Evolutionary conservation across 2,888 invertebrate genomes (phyloP).

Genomic region (Parnassius glacialis): DNA sequence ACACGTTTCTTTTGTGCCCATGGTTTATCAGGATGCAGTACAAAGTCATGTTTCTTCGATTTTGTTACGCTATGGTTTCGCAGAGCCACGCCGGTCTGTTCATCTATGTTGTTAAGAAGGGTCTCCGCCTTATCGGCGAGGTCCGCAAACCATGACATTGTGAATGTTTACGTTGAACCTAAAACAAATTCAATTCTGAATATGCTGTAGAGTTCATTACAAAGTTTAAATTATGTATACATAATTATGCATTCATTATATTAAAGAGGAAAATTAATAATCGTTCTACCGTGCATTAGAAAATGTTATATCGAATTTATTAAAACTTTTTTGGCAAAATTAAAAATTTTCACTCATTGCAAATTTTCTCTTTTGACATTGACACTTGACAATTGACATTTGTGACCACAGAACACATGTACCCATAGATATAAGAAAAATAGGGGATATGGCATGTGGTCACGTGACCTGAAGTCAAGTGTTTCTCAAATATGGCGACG

Average conservation of each 20-base stretch:
- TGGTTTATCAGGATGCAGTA: conserved; percentile 37
- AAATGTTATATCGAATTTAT: conserved; percentile 8
- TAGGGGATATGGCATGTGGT: too few relatives aligned
- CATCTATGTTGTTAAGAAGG: conserved; percentile 87
- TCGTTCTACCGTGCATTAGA: conserved; percentile 7
- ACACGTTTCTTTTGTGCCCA: conserved; percentile 45
- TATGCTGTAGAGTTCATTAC: not conserved
- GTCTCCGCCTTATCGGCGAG: conserved; percentile 88
- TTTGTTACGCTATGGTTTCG: conserved; percentile 58
- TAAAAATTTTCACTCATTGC: conserved; percentile 21
- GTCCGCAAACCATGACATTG: conserved; percentile 88
- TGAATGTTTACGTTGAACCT: conserved; percentile 38
- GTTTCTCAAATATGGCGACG: too few relatives aligned
- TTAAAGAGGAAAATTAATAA: too few relatives aligned
- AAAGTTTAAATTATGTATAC: not conserved
- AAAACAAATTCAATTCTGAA: conserved; percentile 28
- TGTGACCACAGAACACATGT: too few relatives aligned
- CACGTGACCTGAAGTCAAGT: too few relatives aligned
- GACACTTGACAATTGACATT: too few relatives aligned
- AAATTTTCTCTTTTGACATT: conserved; percentile 24
- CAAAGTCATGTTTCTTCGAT: conserved; percentile 44
- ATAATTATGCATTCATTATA: too few relatives aligned
- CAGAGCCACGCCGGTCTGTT: conserved; percentile 85
- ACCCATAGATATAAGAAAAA: too few relatives aligned
- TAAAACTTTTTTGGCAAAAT: conserved; percentile 18